These are phyloP conservation scores for Embidobia sp. DNA, from an alignment of 2,888 invertebrate genomes.

Conservation along the genomic window DNA sequence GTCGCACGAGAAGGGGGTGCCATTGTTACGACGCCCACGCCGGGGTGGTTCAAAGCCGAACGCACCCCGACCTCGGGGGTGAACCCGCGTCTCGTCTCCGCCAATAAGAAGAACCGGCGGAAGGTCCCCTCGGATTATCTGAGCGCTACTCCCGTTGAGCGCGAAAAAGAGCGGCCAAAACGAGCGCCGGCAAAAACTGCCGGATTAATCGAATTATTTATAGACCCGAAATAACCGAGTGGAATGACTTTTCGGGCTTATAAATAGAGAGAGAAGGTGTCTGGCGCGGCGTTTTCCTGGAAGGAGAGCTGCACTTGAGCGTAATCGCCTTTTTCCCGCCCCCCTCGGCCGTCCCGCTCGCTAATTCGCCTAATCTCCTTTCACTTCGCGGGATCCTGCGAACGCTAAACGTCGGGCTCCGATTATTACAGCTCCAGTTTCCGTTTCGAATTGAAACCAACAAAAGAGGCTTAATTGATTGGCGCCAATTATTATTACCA, in stretches of 20 bases:
- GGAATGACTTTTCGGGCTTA: no score
- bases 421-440: slow-evolving; percentile 30
- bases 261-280: not conserved
- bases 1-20: slow-evolving; percentile 51
- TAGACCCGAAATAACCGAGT: not conserved
- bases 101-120: slow-evolving; percentile 44
- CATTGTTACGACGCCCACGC: slow-evolving; percentile 59
- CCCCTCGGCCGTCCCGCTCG: slow-evolving; percentile 34
- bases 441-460: no score
- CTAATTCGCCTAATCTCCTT: slow-evolving; percentile 60
- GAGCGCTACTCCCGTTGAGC: slow-evolving; percentile 38
- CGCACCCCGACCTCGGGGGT: slow-evolving; percentile 52
- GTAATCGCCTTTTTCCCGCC: slow-evolving; percentile 44
- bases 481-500: no score
- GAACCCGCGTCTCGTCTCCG: slow-evolving; percentile 59
- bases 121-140: slow-evolving; percentile 50
- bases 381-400: slow-evolving; percentile 45
- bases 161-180: slow-evolving; percentile 9
- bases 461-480: slow-evolving; percentile 36
- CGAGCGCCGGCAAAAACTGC: not conserved
- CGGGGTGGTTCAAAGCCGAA: slow-evolving; percentile 41
- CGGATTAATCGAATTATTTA: slow-evolving; percentile 3
- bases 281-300: not conserved
- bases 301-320: slow-evolving; percentile 34
- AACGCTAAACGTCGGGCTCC: slow-evolving; percentile 25